A percentile compares a stretch with the other conserved stretches of the same genome.
Evolutionary conservation across 2,888 invertebrate species (phyloP).

Genomic region (Agonopterix heracliana): DNA sequence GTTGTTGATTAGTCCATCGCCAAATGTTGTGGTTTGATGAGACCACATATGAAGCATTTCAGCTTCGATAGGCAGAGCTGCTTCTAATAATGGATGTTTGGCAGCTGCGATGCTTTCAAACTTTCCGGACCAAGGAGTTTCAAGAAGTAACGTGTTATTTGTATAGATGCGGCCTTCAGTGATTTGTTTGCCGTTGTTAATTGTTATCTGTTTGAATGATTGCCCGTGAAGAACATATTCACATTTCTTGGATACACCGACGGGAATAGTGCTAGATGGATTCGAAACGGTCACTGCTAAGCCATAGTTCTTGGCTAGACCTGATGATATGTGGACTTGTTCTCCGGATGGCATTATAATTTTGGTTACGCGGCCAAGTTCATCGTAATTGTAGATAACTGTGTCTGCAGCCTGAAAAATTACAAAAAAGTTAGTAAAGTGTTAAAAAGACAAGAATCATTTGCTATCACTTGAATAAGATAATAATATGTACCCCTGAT

Average conservation of each 20-base stretch:
- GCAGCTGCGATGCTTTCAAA: conserved; percentile 86
- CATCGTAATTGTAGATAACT: conserved; percentile 93
- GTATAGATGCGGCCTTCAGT: conserved; percentile 85
- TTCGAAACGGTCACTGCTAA: conserved; percentile 83
- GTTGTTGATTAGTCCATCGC: conserved; percentile 83
- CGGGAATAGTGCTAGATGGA: conserved; percentile 67
- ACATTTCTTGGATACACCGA: conserved; percentile 73
- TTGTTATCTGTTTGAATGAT: conserved; percentile 80
- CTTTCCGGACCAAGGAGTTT: conserved; percentile 84
- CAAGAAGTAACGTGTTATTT: conserved; percentile 86
- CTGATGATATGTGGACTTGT: conserved; percentile 86
- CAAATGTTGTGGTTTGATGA: conserved; percentile 86
- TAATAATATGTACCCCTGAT: conserved; percentile 79
- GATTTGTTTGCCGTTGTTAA: conserved; percentile 82
- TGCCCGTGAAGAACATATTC: conserved; percentile 80
- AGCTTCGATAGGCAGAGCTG: conserved; percentile 90
- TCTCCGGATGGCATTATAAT: conserved; percentile 95
- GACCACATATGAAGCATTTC: conserved; percentile 95
- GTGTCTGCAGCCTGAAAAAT: conserved; percentile 85
- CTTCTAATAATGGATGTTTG: conserved; percentile 88
- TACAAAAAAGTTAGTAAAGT: background rate
- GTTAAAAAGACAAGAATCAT: background rate
- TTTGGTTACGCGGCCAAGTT: conserved; percentile 89
- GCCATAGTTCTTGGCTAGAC: conserved; percentile 85
- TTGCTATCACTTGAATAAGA: too few relatives aligned